Evolutionary conservation across 2,797 vertebrate species (phyloP).

Genomic region (Dryobates pubescens): DNA sequence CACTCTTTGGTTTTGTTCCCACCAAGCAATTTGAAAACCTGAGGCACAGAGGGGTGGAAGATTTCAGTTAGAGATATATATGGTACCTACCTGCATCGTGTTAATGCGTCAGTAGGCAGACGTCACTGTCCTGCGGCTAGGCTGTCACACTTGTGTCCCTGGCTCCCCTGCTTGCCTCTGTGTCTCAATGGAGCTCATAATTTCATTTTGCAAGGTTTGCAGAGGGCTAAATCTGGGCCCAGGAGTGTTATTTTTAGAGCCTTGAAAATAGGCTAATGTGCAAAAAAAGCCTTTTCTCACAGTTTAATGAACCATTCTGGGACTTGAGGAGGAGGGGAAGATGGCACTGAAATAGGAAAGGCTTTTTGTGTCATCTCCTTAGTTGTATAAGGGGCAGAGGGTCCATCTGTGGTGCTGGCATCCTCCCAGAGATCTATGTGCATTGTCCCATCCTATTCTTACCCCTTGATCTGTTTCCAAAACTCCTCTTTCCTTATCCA

Average conservation of each 20-base stretch:
- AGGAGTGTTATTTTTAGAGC: conserved; percentile 27
- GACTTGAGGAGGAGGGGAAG: not conserved
- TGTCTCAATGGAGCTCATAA: not conserved
- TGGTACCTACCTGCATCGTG: not conserved
- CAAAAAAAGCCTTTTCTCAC: conserved; percentile 22
- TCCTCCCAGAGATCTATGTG: not conserved
- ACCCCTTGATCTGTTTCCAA: not conserved
- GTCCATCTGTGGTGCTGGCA: not conserved
- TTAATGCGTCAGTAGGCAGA: not conserved
- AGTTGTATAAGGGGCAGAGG: not conserved
- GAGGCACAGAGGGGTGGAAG: not conserved
- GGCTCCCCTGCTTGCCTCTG: not conserved
- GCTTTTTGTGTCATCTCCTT: not conserved
- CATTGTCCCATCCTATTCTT: not conserved
- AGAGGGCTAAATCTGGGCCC: not conserved
- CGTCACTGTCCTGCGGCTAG: accelerated
- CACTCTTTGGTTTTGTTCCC: not conserved
- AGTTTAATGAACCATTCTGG: conserved; percentile 10
- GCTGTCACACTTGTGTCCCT: not conserved
- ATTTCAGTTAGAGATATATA: not conserved
- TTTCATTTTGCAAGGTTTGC: conserved; percentile 5
- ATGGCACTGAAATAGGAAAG: not conserved
- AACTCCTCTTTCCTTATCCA: not conserved
- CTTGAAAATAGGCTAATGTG: conserved; percentile 30
- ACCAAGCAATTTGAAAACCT: not conserved